Evolutionary conservation across 1,140 invertebrate species (phyloP).

Genomic region (Hetaerina americana): DNA sequence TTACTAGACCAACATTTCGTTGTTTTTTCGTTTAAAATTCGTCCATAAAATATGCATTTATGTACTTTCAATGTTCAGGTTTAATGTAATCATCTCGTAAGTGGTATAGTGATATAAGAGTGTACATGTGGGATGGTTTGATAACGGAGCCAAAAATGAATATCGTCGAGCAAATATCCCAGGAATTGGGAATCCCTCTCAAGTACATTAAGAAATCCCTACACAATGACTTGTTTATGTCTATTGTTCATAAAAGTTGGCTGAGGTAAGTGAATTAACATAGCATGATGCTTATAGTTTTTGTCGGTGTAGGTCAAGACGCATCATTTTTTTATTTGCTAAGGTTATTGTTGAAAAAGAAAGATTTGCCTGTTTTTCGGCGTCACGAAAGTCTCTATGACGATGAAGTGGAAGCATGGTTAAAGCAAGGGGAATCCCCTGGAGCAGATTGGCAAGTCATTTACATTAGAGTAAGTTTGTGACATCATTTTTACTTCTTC

Average conservation of each 20-base stretch:
- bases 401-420: conserved; percentile 37
- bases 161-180: not conserved
- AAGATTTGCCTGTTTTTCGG: conserved; percentile 31
- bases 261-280: conserved; percentile 37
- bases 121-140: not conserved
- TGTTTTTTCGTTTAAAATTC: too few relatives aligned
- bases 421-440: conserved; percentile 39
- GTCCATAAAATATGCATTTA: too few relatives aligned
- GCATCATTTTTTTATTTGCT: conserved; percentile 6
- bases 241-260: conserved; percentile 51
- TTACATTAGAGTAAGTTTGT: conserved; percentile 36
- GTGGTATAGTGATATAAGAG: too few relatives aligned
- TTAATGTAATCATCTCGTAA: too few relatives aligned
- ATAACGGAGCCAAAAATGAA: not conserved
- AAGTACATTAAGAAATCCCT: conserved; percentile 44
- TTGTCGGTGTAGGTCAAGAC: conserved; percentile 3
- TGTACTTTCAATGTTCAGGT: too few relatives aligned
- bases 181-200: conserved; percentile 31
- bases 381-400: conserved; percentile 24
- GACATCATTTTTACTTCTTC: conserved; percentile 6
- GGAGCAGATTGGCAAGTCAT: conserved; percentile 42
- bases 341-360: conserved; percentile 37
- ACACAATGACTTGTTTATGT: conserved; percentile 37
- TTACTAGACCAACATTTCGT: too few relatives aligned
- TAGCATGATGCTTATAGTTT: too few relatives aligned